phyloP scores from a whole-genome alignment of 2,797 vertebrate species.

The Bradypodion ventrale region DNA sequence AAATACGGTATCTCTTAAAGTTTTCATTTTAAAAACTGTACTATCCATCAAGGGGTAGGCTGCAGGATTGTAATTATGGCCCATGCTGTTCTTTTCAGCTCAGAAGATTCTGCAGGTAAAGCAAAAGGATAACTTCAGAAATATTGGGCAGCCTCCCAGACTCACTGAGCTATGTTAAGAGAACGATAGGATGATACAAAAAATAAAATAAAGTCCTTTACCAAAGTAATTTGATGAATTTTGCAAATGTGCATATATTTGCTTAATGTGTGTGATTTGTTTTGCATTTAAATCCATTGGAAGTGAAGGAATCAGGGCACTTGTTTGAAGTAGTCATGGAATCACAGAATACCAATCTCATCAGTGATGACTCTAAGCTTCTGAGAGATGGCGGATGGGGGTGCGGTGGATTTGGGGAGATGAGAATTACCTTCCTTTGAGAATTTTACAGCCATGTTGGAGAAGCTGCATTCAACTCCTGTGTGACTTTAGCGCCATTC shows the following conservation, averaged over 20 bases:
- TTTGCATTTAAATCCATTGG: not conserved
- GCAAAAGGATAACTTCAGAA: not conserved
- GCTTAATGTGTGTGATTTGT: not conserved
- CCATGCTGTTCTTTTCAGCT: not conserved
- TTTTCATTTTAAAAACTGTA: not conserved
- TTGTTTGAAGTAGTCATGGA: not conserved
- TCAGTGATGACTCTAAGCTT: not conserved
- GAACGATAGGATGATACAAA: not conserved
- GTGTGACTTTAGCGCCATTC: not conserved
- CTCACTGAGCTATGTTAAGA: not conserved
- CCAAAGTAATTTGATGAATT: not conserved
- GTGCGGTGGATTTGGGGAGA: too few species aligned
- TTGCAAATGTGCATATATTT: not conserved
- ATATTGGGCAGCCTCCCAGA: too few species aligned
- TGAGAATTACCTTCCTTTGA: not conserved
- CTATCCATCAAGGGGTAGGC: not conserved
- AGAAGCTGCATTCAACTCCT: not conserved
- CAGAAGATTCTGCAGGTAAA: not conserved
- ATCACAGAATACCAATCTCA: not conserved
- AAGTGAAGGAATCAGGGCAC: not conserved
- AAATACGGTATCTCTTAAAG: not conserved
- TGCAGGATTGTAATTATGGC: not conserved
- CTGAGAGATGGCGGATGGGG: too few species aligned
- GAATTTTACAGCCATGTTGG: not conserved
- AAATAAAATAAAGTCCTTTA: not conserved